Percentiles rank a stretch among this genome's conserved stretches.
phyloP scores from a whole-genome alignment of 2,888 invertebrate species.

The Drosophila nr. medialis region DNA sequence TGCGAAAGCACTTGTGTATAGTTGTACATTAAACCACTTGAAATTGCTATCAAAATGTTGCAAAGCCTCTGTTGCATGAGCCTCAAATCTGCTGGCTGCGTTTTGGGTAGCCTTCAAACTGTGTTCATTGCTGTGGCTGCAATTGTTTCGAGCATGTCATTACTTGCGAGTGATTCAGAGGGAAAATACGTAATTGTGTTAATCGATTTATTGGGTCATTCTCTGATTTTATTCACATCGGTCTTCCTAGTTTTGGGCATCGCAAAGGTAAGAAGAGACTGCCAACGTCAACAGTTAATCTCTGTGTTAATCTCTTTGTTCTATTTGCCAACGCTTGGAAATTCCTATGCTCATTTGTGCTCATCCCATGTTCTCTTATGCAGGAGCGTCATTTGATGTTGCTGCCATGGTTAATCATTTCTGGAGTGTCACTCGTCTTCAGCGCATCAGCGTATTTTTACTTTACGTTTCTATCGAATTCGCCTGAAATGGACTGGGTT shows the following conservation, averaged over 20 bases:
- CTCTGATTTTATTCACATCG: background rate
- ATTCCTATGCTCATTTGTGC: background rate
- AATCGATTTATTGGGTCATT: fast-evolving
- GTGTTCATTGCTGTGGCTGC: fast-evolving
- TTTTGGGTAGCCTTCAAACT: fast-evolving
- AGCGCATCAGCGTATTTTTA: fast-evolving
- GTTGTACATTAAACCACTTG: background rate
- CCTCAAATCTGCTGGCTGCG: background rate
- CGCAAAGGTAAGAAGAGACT: background rate
- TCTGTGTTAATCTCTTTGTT: background rate
- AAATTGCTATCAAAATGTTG: background rate
- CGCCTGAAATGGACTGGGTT: fast-evolving
- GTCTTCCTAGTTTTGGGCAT: background rate
- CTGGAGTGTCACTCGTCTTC: fast-evolving
- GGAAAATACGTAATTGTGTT: no score
- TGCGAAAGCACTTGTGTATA: background rate
- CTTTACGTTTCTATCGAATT: no score
- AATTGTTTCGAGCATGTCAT: fast-evolving
- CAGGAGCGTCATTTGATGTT: background rate
- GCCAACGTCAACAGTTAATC: background rate
- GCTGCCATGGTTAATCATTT: background rate
- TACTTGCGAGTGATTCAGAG: no score
- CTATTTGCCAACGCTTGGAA: background rate
- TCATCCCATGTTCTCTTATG: background rate
- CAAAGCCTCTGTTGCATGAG: background rate